phyloP scores from a whole-genome alignment of 2,888 invertebrate species.

The Thumatha senex region DNA sequence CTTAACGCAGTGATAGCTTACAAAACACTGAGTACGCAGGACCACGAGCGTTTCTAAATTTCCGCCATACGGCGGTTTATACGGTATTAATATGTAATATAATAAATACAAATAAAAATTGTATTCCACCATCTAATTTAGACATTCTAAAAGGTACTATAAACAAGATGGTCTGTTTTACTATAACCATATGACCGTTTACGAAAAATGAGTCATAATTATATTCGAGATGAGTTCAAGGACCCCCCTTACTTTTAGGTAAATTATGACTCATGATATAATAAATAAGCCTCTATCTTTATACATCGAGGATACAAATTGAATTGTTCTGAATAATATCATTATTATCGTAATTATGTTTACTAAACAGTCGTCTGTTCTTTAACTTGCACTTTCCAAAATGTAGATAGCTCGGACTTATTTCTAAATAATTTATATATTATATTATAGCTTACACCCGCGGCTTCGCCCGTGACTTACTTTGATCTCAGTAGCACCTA shows the following conservation, averaged over 20 bases:
- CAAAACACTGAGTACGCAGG: too few species aligned
- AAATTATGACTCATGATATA: constrained; percentile 24
- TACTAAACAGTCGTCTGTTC: neutral
- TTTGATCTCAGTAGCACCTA: too few species aligned
- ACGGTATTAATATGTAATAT: too few species aligned
- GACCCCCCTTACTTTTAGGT: constrained; percentile 36
- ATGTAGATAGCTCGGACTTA: too few species aligned
- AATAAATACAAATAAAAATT: constrained; percentile 1
- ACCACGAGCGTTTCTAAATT: too few species aligned
- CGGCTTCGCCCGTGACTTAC: too few species aligned
- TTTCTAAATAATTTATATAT: too few species aligned
- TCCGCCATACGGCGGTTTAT: too few species aligned
- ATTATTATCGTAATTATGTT: neutral
- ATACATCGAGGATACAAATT: constrained; percentile 11
- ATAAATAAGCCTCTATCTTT: constrained; percentile 17
- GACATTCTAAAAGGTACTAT: constrained; percentile 24
- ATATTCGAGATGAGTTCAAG: constrained; percentile 54
- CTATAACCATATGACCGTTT: constrained; percentile 48
- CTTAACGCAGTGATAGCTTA: too few species aligned
- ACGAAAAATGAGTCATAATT: constrained; percentile 43
- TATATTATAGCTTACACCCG: too few species aligned
- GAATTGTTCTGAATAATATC: constrained; percentile 17
- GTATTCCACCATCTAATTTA: constrained; percentile 7
- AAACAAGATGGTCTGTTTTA: constrained; percentile 30
- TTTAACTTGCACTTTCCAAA: too few species aligned